These are phyloP conservation scores for Eira barbara DNA, from an alignment of 2,113 vertebrate species.

Conservation along the genomic window DNA sequence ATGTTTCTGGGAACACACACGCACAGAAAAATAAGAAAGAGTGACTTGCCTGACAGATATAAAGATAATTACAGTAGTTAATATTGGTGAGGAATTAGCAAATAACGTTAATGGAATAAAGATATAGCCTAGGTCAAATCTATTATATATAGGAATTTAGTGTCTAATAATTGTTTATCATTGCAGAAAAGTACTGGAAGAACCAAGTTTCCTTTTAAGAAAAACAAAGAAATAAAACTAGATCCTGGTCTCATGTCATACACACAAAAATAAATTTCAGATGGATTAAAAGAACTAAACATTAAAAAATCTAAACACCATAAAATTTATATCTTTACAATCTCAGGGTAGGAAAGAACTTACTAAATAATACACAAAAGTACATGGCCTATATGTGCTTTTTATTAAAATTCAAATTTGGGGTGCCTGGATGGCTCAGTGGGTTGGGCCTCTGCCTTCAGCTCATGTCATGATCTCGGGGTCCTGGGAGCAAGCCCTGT, in stretches of 20 bases:
- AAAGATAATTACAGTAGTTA: background rate
- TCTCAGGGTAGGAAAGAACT: background rate
- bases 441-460: too few species aligned
- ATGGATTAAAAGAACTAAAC: background rate
- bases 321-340: background rate
- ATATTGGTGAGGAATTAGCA: background rate
- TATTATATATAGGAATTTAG: background rate
- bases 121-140: background rate
- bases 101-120: background rate
- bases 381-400: background rate
- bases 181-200: background rate
- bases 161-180: background rate
- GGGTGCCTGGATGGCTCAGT: too few species aligned
- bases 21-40: background rate
- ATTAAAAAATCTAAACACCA: background rate
- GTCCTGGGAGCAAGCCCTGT: too few species aligned
- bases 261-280: background rate
- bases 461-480: too few species aligned
- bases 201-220: background rate
- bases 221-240: background rate
- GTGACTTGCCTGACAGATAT: background rate
- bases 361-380: background rate
- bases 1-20: background rate
- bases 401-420: conserved; percentile 2
- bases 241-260: background rate